Base-by-base conservation (phyloP, 2,888 invertebrate species). In the Stomorhina lunata region DNA sequence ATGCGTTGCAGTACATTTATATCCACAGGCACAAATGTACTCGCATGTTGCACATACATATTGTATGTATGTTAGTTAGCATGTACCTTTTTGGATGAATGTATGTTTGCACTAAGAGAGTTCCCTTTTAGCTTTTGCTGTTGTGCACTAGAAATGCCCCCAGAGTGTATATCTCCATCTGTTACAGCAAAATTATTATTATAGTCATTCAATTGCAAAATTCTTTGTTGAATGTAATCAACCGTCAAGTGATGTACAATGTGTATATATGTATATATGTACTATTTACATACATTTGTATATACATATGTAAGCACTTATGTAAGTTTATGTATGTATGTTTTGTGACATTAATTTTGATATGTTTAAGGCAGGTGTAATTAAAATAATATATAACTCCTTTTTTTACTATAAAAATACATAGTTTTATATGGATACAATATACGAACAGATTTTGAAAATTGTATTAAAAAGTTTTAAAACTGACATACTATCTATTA, bases 191-290 rank as follows among this genome's bases (percentile, higher is more conserved):
- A 76, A 34, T 79, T 75, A 79, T 82, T 82, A 71, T 82, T 82
- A 37, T 61, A 76, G 69, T 66, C 82, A 82, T 79, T 79, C 61
- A 66, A 59, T 75, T 76, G 79, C 59, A 76, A 79, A 79, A 73
- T 75, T 48, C 68, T 78, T 79, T 75, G 50, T 82, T 57, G 66
- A 72, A 69, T 59, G 78, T 65, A 82, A 82, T 79, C 78, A 82
- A 79, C 59, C 75, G 32, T 66, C 75, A 63, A 32, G 59, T 37
- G 75, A 32, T 69, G 50, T 50, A 40, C 22, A 48, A n/a, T n/a
- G n/a, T n/a, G n/a, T n/a, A n/a, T n/a, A n/a, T n/a, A n/a, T n/a
- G n/a, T n/a, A n/a, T 37, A 40, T 34, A 43, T 10, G 22, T 10
- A 29, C n/a, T 27, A 17, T 43, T n/a, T 43, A 4, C n/a, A n/a